Conservation (phyloP, 1,140 invertebrate species). For the Leguminivora glycinivorella region DNA sequence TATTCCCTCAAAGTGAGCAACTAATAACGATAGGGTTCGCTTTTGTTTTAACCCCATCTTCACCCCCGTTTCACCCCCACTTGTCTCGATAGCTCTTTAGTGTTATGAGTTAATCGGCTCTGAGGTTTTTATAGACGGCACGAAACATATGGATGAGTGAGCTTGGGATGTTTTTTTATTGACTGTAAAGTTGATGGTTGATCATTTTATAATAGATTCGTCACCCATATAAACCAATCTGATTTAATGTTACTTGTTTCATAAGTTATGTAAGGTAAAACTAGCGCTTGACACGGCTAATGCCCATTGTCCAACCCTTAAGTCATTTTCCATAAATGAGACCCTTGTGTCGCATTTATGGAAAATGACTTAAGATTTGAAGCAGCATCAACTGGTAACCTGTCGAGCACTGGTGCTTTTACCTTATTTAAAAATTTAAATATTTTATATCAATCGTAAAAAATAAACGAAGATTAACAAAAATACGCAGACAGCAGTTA, state of each 20-base stretch:
- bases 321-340: too few relatives aligned
- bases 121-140: slow-evolving; percentile 1
- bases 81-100: slow-evolving; percentile 63
- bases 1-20: slow-evolving; percentile 54
- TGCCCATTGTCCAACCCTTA: too few relatives aligned
- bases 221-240: not conserved
- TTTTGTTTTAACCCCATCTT: slow-evolving; percentile 61
- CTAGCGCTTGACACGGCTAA: too few relatives aligned
- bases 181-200: slow-evolving; percentile 23
- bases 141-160: slow-evolving; percentile 6
- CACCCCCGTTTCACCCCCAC: slow-evolving; percentile 54
- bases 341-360: too few relatives aligned
- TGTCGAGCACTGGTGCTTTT: too few relatives aligned
- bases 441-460: too few relatives aligned
- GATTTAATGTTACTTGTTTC: slow-evolving; percentile 19
- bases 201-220: slow-evolving; percentile 20
- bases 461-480: too few relatives aligned
- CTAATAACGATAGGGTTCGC: slow-evolving; percentile 60
- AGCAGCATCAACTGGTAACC: too few relatives aligned
- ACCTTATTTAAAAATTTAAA: too few relatives aligned
- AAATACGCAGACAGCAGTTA: too few relatives aligned
- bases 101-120: slow-evolving; percentile 38
- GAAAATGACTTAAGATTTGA: too few relatives aligned
- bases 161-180: slow-evolving; percentile 12
- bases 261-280: slow-evolving; percentile 30